Percentiles rank a stretch among this genome's conserved stretches.
These are phyloP conservation scores for Aratinga solstitialis DNA, from an alignment of 2,797 vertebrate species.

Conservation along the genomic window DNA sequence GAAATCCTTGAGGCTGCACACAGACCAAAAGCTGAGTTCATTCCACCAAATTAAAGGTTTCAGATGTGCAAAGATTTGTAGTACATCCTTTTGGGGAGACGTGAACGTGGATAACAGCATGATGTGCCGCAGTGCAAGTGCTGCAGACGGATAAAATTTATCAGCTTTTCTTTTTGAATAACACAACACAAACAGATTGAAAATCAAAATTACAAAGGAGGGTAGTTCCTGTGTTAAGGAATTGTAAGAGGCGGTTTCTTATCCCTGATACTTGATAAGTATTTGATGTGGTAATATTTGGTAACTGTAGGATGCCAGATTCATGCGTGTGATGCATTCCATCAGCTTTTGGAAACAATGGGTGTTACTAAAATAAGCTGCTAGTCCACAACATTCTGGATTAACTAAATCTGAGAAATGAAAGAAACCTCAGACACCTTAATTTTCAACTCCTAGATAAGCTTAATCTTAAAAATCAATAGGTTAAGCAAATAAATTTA, in stretches of 20 bases:
- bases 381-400: not conserved
- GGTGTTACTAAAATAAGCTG: constrained; percentile 7
- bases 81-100: not conserved
- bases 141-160: not conserved
- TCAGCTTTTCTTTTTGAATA: not conserved
- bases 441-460: not conserved
- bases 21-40: constrained; percentile 11
- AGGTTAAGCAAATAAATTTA: not conserved
- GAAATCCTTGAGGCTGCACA: not conserved
- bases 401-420: constrained; percentile 19
- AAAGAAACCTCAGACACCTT: not conserved
- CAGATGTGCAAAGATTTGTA: not conserved
- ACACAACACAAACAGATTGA: not conserved
- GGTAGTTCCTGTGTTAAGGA: constrained; percentile 9
- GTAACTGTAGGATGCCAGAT: not conserved
- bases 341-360: constrained; percentile 37
- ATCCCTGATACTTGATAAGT: not conserved
- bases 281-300: constrained; percentile 54
- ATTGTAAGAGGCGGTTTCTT: constrained; percentile 21
- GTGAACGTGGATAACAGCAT: not conserved
- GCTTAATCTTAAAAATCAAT: not conserved
- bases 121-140: not conserved
- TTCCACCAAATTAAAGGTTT: constrained; percentile 19
- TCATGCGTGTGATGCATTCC: not conserved
- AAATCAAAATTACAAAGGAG: not conserved